A percentile compares a stretch with the other conserved stretches of the same genome.
Conservation (phyloP, 2,113 vertebrate species). For the Gasterosteus aculeatus region DNA sequence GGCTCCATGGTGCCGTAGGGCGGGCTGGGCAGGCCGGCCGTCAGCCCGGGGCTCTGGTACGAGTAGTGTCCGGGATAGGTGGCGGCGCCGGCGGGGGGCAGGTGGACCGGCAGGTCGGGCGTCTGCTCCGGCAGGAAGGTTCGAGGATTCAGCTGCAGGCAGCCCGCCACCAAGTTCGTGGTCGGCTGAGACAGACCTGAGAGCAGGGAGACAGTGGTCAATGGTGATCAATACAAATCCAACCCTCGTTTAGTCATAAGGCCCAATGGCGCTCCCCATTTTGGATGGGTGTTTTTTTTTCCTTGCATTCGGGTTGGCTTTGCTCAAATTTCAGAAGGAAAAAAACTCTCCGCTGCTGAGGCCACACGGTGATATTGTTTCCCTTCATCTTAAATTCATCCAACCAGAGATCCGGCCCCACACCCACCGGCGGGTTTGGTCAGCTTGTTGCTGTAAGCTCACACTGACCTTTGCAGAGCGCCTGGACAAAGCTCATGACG, state of each 20-base stretch:
- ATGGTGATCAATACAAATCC: neutral
- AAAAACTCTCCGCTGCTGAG: neutral
- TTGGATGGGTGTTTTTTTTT: neutral
- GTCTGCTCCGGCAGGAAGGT: constrained; percentile 97
- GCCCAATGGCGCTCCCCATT: neutral
- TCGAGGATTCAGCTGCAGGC: constrained; percentile 95
- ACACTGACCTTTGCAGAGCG: constrained; percentile 90
- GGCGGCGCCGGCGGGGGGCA: constrained; percentile 80
- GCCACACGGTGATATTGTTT: neutral
- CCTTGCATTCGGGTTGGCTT: neutral
- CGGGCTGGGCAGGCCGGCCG: constrained; percentile 94
- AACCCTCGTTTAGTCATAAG: no score
- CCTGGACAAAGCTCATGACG: constrained; percentile 95
- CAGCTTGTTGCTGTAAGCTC: neutral
- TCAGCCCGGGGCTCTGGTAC: constrained; percentile 93
- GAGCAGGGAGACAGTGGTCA: constrained; percentile 5
- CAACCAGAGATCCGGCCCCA: neutral
- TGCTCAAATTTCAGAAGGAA: neutral
- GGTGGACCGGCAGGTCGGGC: constrained; percentile 87
- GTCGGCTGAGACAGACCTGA: constrained; percentile 95
- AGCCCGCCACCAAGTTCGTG: constrained; percentile 96
- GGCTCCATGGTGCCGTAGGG: constrained; percentile 98
- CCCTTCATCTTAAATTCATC: neutral
- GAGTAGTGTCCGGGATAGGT: constrained; percentile 87
- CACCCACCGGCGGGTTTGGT: neutral